Evolutionary conservation across 2,113 vertebrate genomes (phyloP).

Genomic region (Actenoides hombroni): DNA sequence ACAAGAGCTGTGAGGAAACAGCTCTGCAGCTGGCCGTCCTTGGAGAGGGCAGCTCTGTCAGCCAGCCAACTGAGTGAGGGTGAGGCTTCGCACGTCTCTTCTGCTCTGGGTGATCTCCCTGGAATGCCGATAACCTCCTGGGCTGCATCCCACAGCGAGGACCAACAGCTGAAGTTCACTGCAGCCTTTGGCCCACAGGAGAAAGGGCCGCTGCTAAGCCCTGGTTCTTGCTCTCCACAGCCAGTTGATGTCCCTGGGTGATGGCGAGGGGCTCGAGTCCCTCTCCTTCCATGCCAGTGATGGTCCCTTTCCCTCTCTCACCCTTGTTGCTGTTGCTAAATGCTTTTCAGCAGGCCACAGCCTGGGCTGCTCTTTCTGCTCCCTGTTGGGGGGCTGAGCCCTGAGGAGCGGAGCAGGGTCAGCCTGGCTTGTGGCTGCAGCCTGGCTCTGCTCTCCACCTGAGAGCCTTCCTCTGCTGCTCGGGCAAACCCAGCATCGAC

Average conservation of each 20-base stretch:
- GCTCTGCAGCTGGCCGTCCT: not conserved
- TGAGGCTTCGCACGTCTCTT: not conserved
- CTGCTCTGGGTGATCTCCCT: not conserved
- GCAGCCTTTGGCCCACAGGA: not conserved
- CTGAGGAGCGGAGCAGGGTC: not conserved
- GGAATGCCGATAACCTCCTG: too few species aligned
- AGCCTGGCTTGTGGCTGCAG: not conserved
- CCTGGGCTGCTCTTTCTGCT: not conserved
- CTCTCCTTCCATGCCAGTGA: not conserved
- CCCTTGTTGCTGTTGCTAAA: not conserved
- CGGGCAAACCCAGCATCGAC: not conserved
- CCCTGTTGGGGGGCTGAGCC: not conserved
- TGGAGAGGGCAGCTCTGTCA: not conserved
- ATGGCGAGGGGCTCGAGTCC: fast-evolving
- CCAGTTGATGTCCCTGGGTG: not conserved
- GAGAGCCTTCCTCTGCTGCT: not conserved
- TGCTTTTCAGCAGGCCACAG: not conserved
- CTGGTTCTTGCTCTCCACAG: not conserved
- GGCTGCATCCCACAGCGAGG: not conserved
- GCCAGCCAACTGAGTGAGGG: not conserved
- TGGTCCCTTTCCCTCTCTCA: fast-evolving
- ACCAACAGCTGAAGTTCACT: not conserved
- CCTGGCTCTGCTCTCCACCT: not conserved
- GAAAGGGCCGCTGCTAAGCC: not conserved
- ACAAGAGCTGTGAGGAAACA: not conserved